A percentile compares a stretch with the other conserved stretches of the same genome.
Evolutionary conservation across 1,140 invertebrate species (phyloP).

Genomic region (Drosophila lowei): DNA sequence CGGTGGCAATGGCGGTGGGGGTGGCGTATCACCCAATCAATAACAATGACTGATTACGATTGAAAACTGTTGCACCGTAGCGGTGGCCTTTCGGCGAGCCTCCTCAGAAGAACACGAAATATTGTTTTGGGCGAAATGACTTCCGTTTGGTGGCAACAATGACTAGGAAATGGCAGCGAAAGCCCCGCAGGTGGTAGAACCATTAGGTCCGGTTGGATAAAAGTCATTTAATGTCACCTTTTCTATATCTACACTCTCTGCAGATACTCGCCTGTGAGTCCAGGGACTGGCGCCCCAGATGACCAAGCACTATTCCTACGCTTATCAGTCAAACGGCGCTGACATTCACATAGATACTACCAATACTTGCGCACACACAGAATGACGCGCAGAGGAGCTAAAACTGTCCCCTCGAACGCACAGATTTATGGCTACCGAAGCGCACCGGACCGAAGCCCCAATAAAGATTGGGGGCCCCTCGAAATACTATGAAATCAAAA

Average conservation of each 20-base stretch:
- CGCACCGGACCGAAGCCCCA: conserved; percentile 32
- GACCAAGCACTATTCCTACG: conserved; percentile 10
- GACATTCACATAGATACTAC: conserved; percentile 8
- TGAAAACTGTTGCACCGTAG: conserved; percentile 21
- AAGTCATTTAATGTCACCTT: no score
- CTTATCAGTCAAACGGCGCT: conserved; percentile 40
- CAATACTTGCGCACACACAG: not conserved
- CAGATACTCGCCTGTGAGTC: no score
- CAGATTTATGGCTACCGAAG: conserved; percentile 54
- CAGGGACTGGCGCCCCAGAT: conserved; percentile 5
- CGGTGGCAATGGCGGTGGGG: no score
- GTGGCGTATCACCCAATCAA: conserved; percentile 39
- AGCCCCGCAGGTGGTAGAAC: no score
- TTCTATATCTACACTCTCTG: no score
- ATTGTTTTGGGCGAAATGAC: no score
- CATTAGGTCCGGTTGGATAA: no score
- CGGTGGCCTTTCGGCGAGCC: conserved; percentile 46
- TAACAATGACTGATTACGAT: conserved; percentile 63
- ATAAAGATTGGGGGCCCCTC: conserved; percentile 59
- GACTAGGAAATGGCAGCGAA: conserved; percentile 10
- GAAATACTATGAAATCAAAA: conserved; percentile 61
- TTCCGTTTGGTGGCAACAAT: conserved; percentile 6
- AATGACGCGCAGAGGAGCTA: conserved; percentile 31
- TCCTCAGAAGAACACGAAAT: no score
- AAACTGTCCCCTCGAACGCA: not conserved